These are phyloP conservation scores for Nebria brevicollis DNA, from an alignment of 2,888 invertebrate species.

Conservation along the genomic window DNA sequence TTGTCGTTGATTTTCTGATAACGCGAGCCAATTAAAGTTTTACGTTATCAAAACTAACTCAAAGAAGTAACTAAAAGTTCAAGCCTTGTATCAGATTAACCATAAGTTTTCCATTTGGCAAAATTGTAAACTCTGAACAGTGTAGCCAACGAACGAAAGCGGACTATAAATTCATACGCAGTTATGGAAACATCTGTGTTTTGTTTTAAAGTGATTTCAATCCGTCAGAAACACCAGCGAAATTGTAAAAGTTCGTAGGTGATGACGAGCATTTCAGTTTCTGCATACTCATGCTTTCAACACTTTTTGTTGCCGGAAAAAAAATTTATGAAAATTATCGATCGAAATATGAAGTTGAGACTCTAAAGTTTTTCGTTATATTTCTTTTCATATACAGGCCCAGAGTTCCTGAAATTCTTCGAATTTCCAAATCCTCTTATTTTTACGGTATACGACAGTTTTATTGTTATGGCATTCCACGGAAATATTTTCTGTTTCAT, in stretches of 20 bases:
- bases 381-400: neutral
- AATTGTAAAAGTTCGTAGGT: conserved; percentile 40
- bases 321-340: neutral
- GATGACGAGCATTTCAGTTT: conserved; percentile 30
- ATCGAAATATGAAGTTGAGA: neutral
- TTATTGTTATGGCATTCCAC: neutral
- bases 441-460: neutral
- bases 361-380: neutral
- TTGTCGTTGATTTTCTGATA: conserved; percentile 26
- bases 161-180: conserved; percentile 31
- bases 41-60: neutral
- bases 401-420: conserved; percentile 1
- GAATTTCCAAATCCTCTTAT: neutral
- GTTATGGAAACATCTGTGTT: conserved; percentile 43
- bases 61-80: conserved; percentile 21
- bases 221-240: conserved; percentile 16
- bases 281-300: conserved; percentile 27
- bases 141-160: neutral
- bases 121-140: neutral
- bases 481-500: neutral
- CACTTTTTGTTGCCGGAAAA: neutral
- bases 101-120: conserved; percentile 32
- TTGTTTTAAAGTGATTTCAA: conserved; percentile 38
- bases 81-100: conserved; percentile 3
- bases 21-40: conserved; percentile 23